Percentiles rank a stretch among this genome's conserved stretches.
Conservation (phyloP, 2,113 vertebrate genomes). For the Excalfactoria chinensis region DNA sequence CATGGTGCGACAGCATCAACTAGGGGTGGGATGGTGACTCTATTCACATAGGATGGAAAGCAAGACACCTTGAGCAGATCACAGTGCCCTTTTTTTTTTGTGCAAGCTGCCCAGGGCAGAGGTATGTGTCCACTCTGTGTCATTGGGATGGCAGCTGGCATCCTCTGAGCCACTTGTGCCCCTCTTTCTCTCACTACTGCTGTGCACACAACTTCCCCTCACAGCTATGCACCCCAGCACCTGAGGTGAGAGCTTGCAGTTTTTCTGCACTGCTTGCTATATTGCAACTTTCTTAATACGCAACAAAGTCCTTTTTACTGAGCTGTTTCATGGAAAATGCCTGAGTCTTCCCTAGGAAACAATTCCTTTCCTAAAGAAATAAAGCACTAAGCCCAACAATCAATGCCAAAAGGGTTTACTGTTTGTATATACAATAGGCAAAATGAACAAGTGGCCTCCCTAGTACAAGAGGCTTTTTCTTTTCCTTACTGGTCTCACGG, state of each 20-base stretch:
- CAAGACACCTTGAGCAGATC: background rate
- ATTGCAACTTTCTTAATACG: background rate
- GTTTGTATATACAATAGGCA: background rate
- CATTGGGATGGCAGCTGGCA: background rate
- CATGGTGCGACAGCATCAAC: background rate
- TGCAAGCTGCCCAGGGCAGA: background rate
- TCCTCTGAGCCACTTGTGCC: fast-evolving
- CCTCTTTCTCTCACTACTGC: background rate
- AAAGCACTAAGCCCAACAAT: background rate
- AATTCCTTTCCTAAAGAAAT: background rate
- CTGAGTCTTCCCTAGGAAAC: background rate
- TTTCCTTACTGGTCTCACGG: background rate
- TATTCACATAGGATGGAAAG: background rate
- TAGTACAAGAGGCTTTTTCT: background rate
- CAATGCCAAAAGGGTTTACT: background rate
- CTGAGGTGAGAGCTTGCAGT: background rate
- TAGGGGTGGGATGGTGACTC: fast-evolving
- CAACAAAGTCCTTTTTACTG: background rate
- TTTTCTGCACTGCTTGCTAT: background rate
- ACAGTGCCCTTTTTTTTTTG: background rate
- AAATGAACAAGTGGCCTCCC: background rate
- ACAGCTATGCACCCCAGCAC: too few relatives aligned
- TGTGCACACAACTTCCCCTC: background rate
- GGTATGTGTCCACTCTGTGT: fast-evolving
- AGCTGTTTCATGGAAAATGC: background rate